Evolutionary conservation across 2,797 vertebrate species (phyloP).

Genomic region (Neosilurus hyrtlii): DNA sequence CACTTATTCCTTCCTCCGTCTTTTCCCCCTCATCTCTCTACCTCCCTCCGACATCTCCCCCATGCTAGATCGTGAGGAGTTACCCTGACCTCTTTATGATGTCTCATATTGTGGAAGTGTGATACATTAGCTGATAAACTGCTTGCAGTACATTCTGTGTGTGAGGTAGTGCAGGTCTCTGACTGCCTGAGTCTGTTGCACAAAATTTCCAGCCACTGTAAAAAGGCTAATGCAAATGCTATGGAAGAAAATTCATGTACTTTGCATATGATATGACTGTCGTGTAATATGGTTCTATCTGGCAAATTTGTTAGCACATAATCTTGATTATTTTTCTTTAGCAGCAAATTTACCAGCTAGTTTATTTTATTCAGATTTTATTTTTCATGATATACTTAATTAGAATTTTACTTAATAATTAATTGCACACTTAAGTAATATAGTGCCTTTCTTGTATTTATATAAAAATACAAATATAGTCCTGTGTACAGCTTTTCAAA

Average conservation of each 20-base stretch:
- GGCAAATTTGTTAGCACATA: neutral
- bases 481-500: neutral
- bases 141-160: neutral
- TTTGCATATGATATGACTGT: slow-evolving; percentile 9
- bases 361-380: neutral
- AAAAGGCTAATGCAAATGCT: slow-evolving; percentile 18
- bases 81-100: slow-evolving; percentile 4
- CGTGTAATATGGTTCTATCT: neutral
- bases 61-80: neutral
- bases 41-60: neutral
- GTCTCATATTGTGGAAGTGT: neutral
- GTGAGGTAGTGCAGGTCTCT: neutral
- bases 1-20: neutral
- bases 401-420: neutral
- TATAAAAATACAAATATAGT: neutral
- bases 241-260: slow-evolving; percentile 1
- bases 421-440: neutral
- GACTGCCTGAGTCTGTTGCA: neutral
- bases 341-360: neutral
- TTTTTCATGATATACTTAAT: neutral
- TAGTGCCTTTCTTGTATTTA: neutral
- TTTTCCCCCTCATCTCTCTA: neutral
- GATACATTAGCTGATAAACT: neutral
- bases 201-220: slow-evolving; percentile 21
- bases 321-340: neutral